Evolutionary conservation across 2,888 invertebrate genomes (phyloP), one percentile per base, ranked within the genome.

Genomic region (Baccha elongata): DNA sequence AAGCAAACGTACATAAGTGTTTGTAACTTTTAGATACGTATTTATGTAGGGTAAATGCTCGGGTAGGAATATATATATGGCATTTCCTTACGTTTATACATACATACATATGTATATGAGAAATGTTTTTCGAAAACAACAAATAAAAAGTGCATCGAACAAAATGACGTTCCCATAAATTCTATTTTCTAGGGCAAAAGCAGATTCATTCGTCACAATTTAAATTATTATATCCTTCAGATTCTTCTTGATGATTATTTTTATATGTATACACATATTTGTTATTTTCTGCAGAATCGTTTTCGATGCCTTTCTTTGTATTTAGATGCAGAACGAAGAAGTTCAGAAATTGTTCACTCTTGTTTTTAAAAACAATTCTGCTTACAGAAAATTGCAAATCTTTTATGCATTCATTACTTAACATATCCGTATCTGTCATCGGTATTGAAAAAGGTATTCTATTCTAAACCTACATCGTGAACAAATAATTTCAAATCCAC

Each of bases 371-470:
- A 64, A 42, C 46, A 55, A 62, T 40, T 53, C 7, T 21, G 7
- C 29, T 46, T 23, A n/a, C 17, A 26, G 8, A 26, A 37, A 53
- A 55, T 62, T 68, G 62, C 53, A 79, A 62, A 76, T 64, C 52
- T 78, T 58, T 69, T 35, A 21, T 52, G n/a, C 55, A 58, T 65
- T 64, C 58, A 69, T 71, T 80, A 75, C 75, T 64, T 58, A 80
- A 64, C 55, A 21, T 64, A 52, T 65, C 29, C 64, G 21, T 48
- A 15, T 13, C 8, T 48, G 50, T 71, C 60, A 53, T 48, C 62
- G 52, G n/a, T 71, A 69, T 29, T 50, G 19, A 17, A 75, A 60
- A 32, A 21, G 48, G 23, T 19, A 53, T n/a, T n/a, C n/a, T n/a
- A n/a, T n/a, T n/a, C n/a, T 29, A 15, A 6, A 29, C 29, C 5